Evolutionary conservation across 2,888 invertebrate genomes (phyloP).

Genomic region (Hirtodrosophila duncani): DNA sequence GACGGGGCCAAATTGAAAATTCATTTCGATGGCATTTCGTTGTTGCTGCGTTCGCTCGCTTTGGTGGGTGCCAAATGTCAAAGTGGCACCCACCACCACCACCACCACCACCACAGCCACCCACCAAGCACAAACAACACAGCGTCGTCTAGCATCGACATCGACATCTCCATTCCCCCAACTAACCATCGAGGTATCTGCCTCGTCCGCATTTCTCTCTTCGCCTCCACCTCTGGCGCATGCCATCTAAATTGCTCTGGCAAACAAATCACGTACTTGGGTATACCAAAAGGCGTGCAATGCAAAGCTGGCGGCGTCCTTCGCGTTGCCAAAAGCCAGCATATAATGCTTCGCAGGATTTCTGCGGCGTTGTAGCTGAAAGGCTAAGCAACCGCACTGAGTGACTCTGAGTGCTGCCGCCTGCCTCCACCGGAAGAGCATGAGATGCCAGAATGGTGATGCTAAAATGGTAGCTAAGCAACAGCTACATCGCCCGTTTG

Average conservation of each 20-base stretch:
- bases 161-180: constrained; percentile 26
- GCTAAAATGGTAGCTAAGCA: too few relatives aligned
- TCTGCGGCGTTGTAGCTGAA: constrained; percentile 46
- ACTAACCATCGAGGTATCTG: neutral
- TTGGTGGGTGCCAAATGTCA: constrained; percentile 60
- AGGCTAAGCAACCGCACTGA: constrained; percentile 44
- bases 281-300: constrained; percentile 37
- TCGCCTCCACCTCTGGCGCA: constrained; percentile 38
- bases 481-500: too few relatives aligned
- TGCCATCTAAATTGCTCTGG: constrained; percentile 67
- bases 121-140: constrained; percentile 25
- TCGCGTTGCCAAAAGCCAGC: constrained; percentile 50
- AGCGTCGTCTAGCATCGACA: constrained; percentile 30
- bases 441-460: too few relatives aligned
- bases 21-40: constrained; percentile 29
- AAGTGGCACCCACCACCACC: constrained; percentile 34
- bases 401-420: constrained; percentile 39
- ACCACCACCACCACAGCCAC: constrained; percentile 1
- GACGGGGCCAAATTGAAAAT: constrained; percentile 41
- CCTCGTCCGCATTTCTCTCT: constrained; percentile 23
- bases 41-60: neutral
- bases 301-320: too few relatives aligned
- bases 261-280: constrained; percentile 63
- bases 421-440: too few relatives aligned
- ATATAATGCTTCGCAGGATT: constrained; percentile 52